Base-by-base conservation (phyloP, 2,888 invertebrate species). In the Acrobasis repandana region DNA sequence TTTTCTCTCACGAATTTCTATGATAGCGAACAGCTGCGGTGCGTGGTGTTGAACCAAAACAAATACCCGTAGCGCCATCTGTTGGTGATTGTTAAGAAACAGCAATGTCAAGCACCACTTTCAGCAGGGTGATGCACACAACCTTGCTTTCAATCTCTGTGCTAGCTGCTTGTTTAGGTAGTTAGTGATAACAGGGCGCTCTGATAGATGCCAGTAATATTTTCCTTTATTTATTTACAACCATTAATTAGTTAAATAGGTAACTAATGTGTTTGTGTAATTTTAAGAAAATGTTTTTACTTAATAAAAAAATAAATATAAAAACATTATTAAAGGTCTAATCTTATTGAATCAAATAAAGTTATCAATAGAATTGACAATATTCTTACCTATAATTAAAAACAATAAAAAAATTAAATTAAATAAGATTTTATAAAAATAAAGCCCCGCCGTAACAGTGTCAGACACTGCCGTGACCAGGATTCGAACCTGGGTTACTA, bases 401-500 rank as follows among this genome's bases (percentile, higher is more conserved):
- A 16, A 14, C n/a, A 3, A 14, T 1, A n/a, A 63, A 54, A 43
- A 1, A 46, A 50, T 48, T 36, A 51, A 51, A 16, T 54, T 52
- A 43, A 51, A 60, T 16, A 64, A 70, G 64, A 67, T 61, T 6
- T n/a, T n/a, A 28, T 33, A 71, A 76, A 80, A 76, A 63, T 0
- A 15, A 47, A 62, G 56, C 83, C 81, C 82, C 85, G 77, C 86
- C 87, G 83, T 79, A 74, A 85, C 87, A 86, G 85, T 85, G 85
- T 56, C 1, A 2, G 36, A 54, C 72, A 79, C 82, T 83, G 82
- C 80, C 83, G 84, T 83, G 83, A 84, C 83, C 84, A 84, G 83
- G 82, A 82, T 82, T 93, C 93, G 93, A 93, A 93, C 93, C 93
- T 93, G 93, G 93, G 93, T 93, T 93, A 93, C 93, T 93, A 93